phyloP scores from a whole-genome alignment of 2,888 invertebrate genomes.

The Xanthorhoe designata region DNA sequence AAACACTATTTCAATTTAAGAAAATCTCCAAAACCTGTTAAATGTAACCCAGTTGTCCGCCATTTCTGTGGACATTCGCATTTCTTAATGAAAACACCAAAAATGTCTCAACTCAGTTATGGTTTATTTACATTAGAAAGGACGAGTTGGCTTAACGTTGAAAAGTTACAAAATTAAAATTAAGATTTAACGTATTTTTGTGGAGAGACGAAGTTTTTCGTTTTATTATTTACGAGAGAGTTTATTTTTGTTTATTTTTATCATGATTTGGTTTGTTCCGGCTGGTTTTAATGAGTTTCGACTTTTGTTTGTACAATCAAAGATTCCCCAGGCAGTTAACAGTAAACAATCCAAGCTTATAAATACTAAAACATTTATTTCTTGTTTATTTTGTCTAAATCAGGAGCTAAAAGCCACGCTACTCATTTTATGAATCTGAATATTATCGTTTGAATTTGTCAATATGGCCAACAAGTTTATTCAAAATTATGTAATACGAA shows the following conservation, averaged over 20 bases:
- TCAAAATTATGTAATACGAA: too few species aligned
- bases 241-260: constrained; percentile 30
- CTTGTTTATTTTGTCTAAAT: too few species aligned
- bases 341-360: not conserved
- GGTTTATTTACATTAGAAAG: constrained; percentile 72
- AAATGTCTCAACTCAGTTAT: constrained; percentile 49
- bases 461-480: too few species aligned
- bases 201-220: constrained; percentile 53
- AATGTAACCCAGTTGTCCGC: not conserved
- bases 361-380: too few species aligned
- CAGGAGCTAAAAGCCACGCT: too few species aligned
- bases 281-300: constrained; percentile 10
- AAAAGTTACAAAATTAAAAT: constrained; percentile 72
- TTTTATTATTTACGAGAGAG: constrained; percentile 44
- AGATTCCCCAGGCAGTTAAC: not conserved
- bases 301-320: constrained; percentile 13
- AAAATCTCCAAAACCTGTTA: not conserved
- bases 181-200: constrained; percentile 70
- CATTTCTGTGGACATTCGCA: constrained; percentile 1
- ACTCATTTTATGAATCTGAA: too few species aligned
- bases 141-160: constrained; percentile 54
- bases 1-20: not conserved
- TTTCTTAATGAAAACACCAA: constrained; percentile 64
- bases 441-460: too few species aligned
- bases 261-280: constrained; percentile 39